Evolutionary conservation across 1,140 invertebrate species (phyloP).

Genomic region (Euschistus heros): DNA sequence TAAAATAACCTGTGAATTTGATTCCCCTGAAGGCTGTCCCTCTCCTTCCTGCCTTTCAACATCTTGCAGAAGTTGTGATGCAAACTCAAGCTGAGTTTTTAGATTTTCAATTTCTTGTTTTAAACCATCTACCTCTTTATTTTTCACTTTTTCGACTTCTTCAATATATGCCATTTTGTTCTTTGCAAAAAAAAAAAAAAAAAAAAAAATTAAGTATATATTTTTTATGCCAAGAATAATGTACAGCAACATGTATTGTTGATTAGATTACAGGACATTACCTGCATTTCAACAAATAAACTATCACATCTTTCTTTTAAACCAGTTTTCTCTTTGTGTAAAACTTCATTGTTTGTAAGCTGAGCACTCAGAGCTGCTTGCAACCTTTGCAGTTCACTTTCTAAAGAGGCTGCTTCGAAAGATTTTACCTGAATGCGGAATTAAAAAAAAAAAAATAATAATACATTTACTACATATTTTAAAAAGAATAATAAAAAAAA

Average conservation of each 20-base stretch:
- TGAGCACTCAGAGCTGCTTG: slow-evolving; percentile 19
- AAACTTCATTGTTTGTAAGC: slow-evolving; percentile 19
- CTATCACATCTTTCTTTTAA: slow-evolving; percentile 6
- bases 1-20: neutral
- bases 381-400: slow-evolving; percentile 27
- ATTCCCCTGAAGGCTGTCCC: slow-evolving; percentile 25
- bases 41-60: slow-evolving; percentile 30
- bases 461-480: neutral
- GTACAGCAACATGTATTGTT: neutral
- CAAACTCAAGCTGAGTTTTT: slow-evolving; percentile 29
- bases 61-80: slow-evolving; percentile 28
- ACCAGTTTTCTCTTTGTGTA: slow-evolving; percentile 9
- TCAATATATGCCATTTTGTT: neutral
- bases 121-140: slow-evolving; percentile 17
- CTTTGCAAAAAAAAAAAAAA: neutral
- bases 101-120: slow-evolving; percentile 27
- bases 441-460: slow-evolving; percentile 7
- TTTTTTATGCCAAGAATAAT: neutral
- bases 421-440: slow-evolving; percentile 27
- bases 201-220: neutral
- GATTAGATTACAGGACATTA: neutral
- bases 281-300: neutral
- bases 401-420: slow-evolving; percentile 23
- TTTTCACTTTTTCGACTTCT: neutral
- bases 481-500: neutral